Evolutionary conservation across 2,797 vertebrate species (phyloP), one percentile per base, ranked within the genome.

Genomic region (Enteromius radiatus): DNA sequence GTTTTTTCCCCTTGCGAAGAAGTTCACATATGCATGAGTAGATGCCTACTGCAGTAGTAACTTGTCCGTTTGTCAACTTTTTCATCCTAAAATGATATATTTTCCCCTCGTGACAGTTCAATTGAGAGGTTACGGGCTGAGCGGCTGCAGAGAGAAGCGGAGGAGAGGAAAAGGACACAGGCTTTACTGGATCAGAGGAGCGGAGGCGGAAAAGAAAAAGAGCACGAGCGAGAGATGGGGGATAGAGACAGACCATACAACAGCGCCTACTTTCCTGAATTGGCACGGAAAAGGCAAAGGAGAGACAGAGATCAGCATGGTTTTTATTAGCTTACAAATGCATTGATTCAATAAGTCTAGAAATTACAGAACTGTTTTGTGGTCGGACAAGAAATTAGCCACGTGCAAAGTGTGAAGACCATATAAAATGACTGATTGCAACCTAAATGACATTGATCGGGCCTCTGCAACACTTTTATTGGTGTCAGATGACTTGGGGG

Each of bases 181-280:
- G 93, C 94, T 2, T 86, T 97, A 71, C 83, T 96, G 23, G 92
- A 94, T 83, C 90, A 91, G 87, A 91, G 17, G 78, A 90, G 43
- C 7, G 91, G 84, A 41, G 87, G 75, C 65, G 74, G 64, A 54
- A 91, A 89, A 64, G 82, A 80, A 0, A 88, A 87, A 26, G 92
- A 93, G 1, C 68, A 82, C 0, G 91, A 90, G 76, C 83, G 21
- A 41, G 91, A 92, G 69, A 1, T 80, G 0, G 93, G 93, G 0
- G 97, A 97, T 0, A 87, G 96, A 63, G 94, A 94, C 9, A 88
- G 95, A 36, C 93, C 93, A 0, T 97, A 97, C 93, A 97, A 97
- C 92, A 97, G 87, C 0, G 96, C 96, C 54, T 97, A 94, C 89
- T 94, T 97, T 83, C 97, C 96, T 0, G 94, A 96, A 86, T 91